Evolutionary conservation across 35 echinoderm and acorn worm species (phyloP), one percentile per base, ranked within the genome.

Genomic region (Acanthaster planci): DNA sequence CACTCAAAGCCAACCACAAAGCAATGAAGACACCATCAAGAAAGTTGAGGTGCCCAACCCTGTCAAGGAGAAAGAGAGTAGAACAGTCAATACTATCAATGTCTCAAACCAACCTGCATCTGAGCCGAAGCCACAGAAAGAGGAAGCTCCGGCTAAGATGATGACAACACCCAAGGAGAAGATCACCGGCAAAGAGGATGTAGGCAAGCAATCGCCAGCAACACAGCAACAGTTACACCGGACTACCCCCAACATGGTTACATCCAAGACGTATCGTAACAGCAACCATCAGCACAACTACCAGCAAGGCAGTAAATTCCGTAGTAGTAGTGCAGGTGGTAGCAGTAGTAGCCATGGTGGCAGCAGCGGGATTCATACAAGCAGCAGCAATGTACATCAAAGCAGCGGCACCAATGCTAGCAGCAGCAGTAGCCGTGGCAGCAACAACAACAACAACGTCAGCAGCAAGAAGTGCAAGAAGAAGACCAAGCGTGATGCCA

Each of bases 221-320:
- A 26, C 27, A 76, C 79, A 12, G 79, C 38, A 37, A 55, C 76
- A 19, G 60, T 52, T 55, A 42, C 39, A 21, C 42, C 52, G 76
- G 37, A 51, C 77, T 79, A n/a, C 37, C 37, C 7, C 51, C n/a
- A 82, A 85, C 19, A 85, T 83, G 1, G 86, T 93, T 2, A 88
- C 86, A 27, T 88, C 91, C 56, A 27, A 80, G 55, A 88, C 86
- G n/a, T 93, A 88, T 78, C 85, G 84, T 60, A 93, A 85, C 57
- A 80, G 86, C 31, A 88, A 53, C 79, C 52, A 57, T 21, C 89
- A 84, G 40, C 80, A 84, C 2, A 76, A 17, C 39, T 83, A 76
- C 21, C 58, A 68, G 14, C n/a, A 8, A 42, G 22, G 47, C 32
- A 56, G 77, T 40, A 91, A 86, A 58, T 82, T 40, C 36, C 84